phyloP scores from a whole-genome alignment of 2,888 invertebrate species.

The Anorthoa munda region DNA sequence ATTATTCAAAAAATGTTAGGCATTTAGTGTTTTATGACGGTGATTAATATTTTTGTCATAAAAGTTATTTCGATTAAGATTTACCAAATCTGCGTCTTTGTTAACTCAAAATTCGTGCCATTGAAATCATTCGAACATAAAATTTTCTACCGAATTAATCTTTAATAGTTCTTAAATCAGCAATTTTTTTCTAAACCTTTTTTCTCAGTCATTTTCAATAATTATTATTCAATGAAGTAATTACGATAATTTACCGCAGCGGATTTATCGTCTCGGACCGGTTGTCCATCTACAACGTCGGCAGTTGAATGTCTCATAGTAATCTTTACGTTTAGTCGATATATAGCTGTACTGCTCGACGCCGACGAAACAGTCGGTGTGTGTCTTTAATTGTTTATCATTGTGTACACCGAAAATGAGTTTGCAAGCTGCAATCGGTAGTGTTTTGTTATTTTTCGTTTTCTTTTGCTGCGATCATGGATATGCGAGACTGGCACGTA shows the following conservation, averaged over 20 bases:
- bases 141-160: neutral
- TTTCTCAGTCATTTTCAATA: conserved; percentile 14
- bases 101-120: neutral
- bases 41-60: neutral
- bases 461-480: conserved; percentile 71
- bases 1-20: neutral
- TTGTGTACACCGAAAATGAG: conserved; percentile 74
- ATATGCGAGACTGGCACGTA: conserved; percentile 81
- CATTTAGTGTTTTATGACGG: neutral
- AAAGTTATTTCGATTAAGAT: too few species aligned
- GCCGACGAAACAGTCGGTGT: conserved; percentile 73
- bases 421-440: conserved; percentile 64
- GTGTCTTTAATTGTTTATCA: conserved; percentile 74
- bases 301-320: conserved; percentile 76
- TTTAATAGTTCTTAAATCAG: neutral
- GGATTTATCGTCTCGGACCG: conserved; percentile 58
- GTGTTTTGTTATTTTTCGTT: conserved; percentile 72
- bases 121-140: neutral
- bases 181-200: neutral
- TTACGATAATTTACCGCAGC: conserved; percentile 50
- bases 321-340: conserved; percentile 80
- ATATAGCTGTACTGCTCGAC: conserved; percentile 79
- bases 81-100: too few species aligned
- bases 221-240: conserved; percentile 34
- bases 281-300: conserved; percentile 67